phyloP scores from a whole-genome alignment of 2,888 invertebrate genomes.

The Geophilus truncorum region DNA sequence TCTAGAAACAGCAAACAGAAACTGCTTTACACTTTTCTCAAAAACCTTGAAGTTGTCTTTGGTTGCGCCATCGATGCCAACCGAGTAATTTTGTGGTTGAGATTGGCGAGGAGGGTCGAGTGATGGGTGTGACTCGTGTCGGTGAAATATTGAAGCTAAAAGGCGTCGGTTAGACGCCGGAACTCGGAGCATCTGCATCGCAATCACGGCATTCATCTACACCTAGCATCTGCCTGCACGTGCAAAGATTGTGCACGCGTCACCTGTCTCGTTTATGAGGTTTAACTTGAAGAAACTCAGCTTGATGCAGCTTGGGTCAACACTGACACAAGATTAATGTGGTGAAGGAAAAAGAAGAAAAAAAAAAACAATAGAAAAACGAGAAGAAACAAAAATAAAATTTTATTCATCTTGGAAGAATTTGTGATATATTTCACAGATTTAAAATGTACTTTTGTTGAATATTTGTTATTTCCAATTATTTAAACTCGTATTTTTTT shows the following conservation, averaged over 20 bases:
- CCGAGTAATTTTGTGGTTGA: not conserved
- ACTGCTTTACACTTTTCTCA: too few relatives aligned
- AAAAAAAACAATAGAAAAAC: not conserved
- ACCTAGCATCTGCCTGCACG: not conserved
- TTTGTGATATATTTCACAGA: too few relatives aligned
- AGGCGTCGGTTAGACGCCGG: not conserved
- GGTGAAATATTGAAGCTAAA: not conserved
- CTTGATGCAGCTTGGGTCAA: not conserved
- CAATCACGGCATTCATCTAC: not conserved
- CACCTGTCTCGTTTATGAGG: not conserved
- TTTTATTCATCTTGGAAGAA: too few relatives aligned
- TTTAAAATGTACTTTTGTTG: too few relatives aligned
- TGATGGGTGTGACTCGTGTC: not conserved
- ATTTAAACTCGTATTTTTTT: too few relatives aligned
- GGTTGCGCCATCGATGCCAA: too few relatives aligned
- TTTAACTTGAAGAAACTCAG: not conserved
- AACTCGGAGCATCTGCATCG: not conserved
- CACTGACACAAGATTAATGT: not conserved
- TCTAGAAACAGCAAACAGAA: not conserved
- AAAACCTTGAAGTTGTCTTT: too few relatives aligned
- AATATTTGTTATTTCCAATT: too few relatives aligned
- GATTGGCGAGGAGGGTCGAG: too few relatives aligned
- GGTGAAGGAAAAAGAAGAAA: not conserved
- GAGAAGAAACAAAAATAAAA: too few relatives aligned
- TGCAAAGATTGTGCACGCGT: not conserved